Evolutionary conservation across 2,113 vertebrate species (phyloP), one percentile per base, ranked within the genome.

Genomic region (Microtus pennsylvanicus): DNA sequence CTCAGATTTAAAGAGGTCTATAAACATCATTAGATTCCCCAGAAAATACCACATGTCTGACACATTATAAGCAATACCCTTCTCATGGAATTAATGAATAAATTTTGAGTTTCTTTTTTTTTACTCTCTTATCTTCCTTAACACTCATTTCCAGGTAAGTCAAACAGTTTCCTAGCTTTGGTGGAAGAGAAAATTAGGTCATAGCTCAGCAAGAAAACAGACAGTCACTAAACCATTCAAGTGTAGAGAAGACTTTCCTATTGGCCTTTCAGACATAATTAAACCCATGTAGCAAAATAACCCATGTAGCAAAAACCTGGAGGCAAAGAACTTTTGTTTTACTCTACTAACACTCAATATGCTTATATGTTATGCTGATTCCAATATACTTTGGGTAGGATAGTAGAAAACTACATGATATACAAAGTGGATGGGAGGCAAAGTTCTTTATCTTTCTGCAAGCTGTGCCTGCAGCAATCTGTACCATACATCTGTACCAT

Each of bases 31-130:
- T 72, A 33, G 11, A 24, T 42, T 1, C 8, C 28, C 47, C n/a
- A 47, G 14, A 80, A 42, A 6, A 38, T n/a, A 42, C 77, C 16
- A 77, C 24, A 14, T 58, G n/a, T 86, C 61, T 93, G 13, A 12
- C 10, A 65, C 21, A 16, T 6, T 0, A 7, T 38, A 89, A 75
- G 38, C 12, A 76, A 88, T 81, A 38, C 58, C 55, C 5, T 28
- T 83, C 75, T 85, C 78, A 12, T 80, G 35, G 8, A 94, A 81
- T 28, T 55, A 89, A 72, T 82, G 30, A 92, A 33, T 93, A 83
- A 87, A 77, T 45, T 69, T 47, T 76, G 17, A 52, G 87, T 91
- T 96, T 95, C 12, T 94, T 95, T 92, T 95, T 92, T n/a, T 67
- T 72, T 1, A 67, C 50, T 5, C 47, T 81, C 14, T n/a, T 70